Evolutionary conservation across 1,140 invertebrate genomes (phyloP), one percentile per base, ranked within the genome.

Genomic region (Drosophila melanogaster): DNA sequence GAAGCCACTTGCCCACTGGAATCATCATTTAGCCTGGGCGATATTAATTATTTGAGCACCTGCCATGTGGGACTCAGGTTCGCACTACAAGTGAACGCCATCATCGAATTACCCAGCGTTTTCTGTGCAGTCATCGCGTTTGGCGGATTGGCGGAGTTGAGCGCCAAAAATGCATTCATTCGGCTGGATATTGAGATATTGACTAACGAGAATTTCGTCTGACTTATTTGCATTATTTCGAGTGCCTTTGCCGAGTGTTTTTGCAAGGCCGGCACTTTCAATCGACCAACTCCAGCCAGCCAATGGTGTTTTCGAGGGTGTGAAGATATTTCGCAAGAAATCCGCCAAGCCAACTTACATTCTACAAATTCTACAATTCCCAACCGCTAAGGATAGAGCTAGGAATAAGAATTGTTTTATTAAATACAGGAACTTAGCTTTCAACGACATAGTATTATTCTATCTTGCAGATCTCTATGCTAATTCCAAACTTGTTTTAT

Each of bases 101-200:
- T 75, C 57, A 75, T 56, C 53, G 70, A 57, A 74, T 74, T 38
- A 65, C 46, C 51, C 37, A 72, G 67, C 69, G 58, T 30, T 75
- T 75, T 79, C 14, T 79, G 77, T 54, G n/a, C 56, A 74, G 77
- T 80, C 77, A 80, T 79, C 70, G 58, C 59, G 69, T 62, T 75
- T 30, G 44, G 38, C 30, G 26, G 26, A 10, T 75, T 30, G 44
- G 38, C 62, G 35, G 43, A 47, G 62, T 35, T 66, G 44, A 17
- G 59, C 59, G 59, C 64, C 54, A 74, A 61, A 77, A 70, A 69
- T 70, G 66, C 66, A 70, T 70, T 70, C 66, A 70, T 70, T 70
- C 70, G 55, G 55, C 22, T 17, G 47, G 47, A 50, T 50, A 50
- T 50, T 50, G 47, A 43, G 30, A 33, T 51, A 72, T 60, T 62